Evolutionary conservation across 2,888 invertebrate genomes (phyloP), one percentile per base, ranked within the genome.

Genomic region (Xestobium rufovillosum): DNA sequence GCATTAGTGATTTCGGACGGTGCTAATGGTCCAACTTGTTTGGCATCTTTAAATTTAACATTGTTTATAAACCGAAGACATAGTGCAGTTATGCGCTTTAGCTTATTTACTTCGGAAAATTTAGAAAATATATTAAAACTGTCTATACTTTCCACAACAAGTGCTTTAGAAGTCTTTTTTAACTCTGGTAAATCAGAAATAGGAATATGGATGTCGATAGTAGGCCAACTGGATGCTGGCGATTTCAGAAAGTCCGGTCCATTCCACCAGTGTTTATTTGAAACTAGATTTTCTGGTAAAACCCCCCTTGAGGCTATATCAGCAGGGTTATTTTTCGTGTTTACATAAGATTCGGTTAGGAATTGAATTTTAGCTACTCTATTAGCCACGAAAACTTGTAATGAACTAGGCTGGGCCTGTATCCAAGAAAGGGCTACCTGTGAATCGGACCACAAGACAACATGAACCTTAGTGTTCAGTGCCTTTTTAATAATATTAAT

Each of bases 41-140:
- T 26, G 6, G 11, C 26, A n/a, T 26, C n/a, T n/a, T 12, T 29
- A 9, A n/a, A 10, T 26, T 4, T 11, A 27, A 3, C 3, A 26
- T 34, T 34, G 28, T 34, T 34, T 4, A 14, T 26, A 10, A 34
- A 34, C 12, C 34, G n/a, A 8, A 27, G 9, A 29, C 34, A 34
- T 9, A 29, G 15, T 11, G 34, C 34, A 3, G 26, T 26, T 14
- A 34, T 26, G 9, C 34, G 25, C 8, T 13, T 25, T n/a, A 34
- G 26, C 13, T 25, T 31, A 3, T 11, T 29, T n/a, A 29, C 13
- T 12, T 14, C 4, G 2, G 34, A 31, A 26, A 12, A 34, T 26
- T 4, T 34, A 11, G 9, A 3, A 26, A 34, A 34, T 3, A 34
- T n/a, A 31, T 16, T 13, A 14, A 34, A 31, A 12, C 26, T 4